Conservation (phyloP, 2,797 vertebrate genomes). For the Moxostoma hubbsi region DNA sequence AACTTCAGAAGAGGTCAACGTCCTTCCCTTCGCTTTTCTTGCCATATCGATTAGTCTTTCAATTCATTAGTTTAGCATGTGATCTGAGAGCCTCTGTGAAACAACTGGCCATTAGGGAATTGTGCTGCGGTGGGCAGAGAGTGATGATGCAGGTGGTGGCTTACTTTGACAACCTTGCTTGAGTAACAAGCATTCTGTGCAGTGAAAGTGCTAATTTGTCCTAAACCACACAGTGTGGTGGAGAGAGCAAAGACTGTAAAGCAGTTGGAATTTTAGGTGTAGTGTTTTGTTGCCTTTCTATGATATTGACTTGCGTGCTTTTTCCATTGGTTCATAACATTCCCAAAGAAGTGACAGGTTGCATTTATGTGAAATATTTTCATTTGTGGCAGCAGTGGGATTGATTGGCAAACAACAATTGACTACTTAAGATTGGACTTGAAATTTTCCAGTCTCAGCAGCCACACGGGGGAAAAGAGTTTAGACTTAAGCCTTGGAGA, state of each 20-base stretch:
- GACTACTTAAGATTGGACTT: constrained; percentile 53
- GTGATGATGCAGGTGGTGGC: constrained; percentile 68
- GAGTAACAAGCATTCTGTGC: constrained; percentile 76
- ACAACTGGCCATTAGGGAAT: constrained; percentile 78
- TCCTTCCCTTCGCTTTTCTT: constrained; percentile 71
- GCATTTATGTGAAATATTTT: constrained; percentile 43
- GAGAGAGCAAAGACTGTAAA: constrained; percentile 58
- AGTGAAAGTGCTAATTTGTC: constrained; percentile 51
- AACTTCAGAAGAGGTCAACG: constrained; percentile 80
- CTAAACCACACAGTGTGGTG: constrained; percentile 3
- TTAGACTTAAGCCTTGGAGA: constrained; percentile 91
- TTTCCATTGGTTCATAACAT: constrained; percentile 56
- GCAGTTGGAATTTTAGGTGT: constrained; percentile 27
- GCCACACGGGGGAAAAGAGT: constrained; percentile 41
- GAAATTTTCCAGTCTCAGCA: constrained; percentile 54
- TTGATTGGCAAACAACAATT: constrained; percentile 75
- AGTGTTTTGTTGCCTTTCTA: neutral
- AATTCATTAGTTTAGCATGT: constrained; percentile 83
- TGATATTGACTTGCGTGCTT: constrained; percentile 4
- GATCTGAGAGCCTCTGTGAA: constrained; percentile 79
- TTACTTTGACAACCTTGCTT: constrained; percentile 69
- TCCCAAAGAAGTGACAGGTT: constrained; percentile 65
- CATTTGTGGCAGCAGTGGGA: constrained; percentile 56
- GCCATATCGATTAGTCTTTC: constrained; percentile 82
- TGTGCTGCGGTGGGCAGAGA: constrained; percentile 72